These are phyloP conservation scores for Lycophotia porphyrea DNA, from an alignment of 2,888 invertebrate genomes.

Conservation along the genomic window DNA sequence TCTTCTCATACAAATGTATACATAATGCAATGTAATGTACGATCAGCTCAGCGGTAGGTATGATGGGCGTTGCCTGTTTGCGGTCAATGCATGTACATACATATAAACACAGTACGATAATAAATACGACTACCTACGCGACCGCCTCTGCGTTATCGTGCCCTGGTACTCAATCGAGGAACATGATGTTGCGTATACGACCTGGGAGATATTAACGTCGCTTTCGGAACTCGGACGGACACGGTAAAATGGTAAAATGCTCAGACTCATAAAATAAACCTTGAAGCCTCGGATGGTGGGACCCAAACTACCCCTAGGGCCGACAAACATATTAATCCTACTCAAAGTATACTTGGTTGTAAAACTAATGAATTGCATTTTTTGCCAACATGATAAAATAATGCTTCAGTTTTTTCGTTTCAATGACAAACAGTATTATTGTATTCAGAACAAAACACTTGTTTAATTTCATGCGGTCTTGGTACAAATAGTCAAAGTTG, in stretches of 20 bases:
- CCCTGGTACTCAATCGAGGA: slow-evolving; percentile 69
- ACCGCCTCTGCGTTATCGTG: slow-evolving; percentile 46
- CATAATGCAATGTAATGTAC: background rate
- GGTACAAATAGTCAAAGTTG: slow-evolving; percentile 58
- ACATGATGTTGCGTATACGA: slow-evolving; percentile 69
- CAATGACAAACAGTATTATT: background rate
- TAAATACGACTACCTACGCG: background rate
- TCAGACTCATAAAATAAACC: background rate
- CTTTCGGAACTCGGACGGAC: slow-evolving; percentile 6
- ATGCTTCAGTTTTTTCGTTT: background rate
- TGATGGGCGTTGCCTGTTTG: slow-evolving; percentile 41
- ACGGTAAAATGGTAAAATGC: background rate
- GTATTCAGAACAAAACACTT: slow-evolving; percentile 27
- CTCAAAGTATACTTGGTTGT: background rate
- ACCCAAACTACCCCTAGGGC: background rate
- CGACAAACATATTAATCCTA: background rate
- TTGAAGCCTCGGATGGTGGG: background rate
- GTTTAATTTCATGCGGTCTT: slow-evolving; percentile 54
- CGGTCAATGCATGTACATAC: background rate
- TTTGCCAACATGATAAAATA: background rate
- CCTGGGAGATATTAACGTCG: slow-evolving; percentile 27
- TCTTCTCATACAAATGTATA: background rate
- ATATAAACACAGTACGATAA: background rate
- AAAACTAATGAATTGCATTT: background rate
- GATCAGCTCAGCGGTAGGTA: slow-evolving; percentile 21